These are phyloP conservation scores for Sarcoramphus papa DNA, from an alignment of 2,797 vertebrate species.

Conservation along the genomic window DNA sequence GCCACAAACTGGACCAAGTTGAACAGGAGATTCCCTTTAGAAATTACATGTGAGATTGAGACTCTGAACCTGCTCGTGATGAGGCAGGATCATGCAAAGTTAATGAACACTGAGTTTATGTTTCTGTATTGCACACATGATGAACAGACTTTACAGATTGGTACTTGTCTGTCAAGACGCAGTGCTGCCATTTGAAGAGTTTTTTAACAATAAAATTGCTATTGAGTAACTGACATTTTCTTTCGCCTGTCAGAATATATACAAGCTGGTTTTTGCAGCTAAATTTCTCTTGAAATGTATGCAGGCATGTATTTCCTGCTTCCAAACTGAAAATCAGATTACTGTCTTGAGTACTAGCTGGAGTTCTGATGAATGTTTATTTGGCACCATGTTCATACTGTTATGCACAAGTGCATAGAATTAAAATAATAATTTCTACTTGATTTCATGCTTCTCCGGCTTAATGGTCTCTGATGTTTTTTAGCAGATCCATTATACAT, in stretches of 20 bases:
- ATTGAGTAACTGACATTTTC: background rate
- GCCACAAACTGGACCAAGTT: background rate
- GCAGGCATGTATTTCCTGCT: background rate
- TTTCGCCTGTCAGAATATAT: background rate
- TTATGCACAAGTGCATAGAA: constrained; percentile 68
- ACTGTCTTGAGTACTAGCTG: constrained; percentile 28
- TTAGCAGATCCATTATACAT: constrained; percentile 59
- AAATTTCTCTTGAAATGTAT: background rate
- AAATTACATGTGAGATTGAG: background rate
- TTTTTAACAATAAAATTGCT: background rate
- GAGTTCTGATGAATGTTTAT: constrained; percentile 65
- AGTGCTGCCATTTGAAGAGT: background rate
- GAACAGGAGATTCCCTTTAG: background rate
- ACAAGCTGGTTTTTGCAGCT: background rate
- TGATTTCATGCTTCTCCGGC: constrained; percentile 73
- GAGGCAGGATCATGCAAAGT: background rate
- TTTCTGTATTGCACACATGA: background rate
- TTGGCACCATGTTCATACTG: constrained; percentile 61
- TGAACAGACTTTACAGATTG: background rate
- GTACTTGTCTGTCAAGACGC: background rate
- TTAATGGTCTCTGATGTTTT: constrained; percentile 69
- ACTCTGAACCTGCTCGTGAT: background rate
- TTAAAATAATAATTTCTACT: constrained; percentile 75
- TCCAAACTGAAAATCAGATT: constrained; percentile 50
- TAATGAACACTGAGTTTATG: background rate